These are phyloP conservation scores for Zelostemma sp. DNA, from an alignment of 1,140 invertebrate species.

Conservation along the genomic window DNA sequence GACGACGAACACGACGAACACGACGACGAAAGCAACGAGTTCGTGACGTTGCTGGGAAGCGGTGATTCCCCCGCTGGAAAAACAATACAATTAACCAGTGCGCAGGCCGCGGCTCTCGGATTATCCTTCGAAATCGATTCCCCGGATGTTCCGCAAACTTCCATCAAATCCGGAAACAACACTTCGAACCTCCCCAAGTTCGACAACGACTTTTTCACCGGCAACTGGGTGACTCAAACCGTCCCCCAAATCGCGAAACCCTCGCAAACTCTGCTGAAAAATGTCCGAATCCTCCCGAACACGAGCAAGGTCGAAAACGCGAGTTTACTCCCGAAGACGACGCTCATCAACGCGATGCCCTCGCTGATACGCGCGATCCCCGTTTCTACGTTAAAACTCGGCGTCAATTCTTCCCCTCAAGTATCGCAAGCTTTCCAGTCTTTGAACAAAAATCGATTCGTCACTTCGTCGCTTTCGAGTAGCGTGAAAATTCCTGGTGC, in stretches of 20 bases:
- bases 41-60: conserved; percentile 52
- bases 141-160: conserved; percentile 9
- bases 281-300: conserved; percentile 54
- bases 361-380: conserved; percentile 54
- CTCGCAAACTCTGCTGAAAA: conserved; percentile 55
- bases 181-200: not conserved
- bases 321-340: conserved; percentile 54
- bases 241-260: conserved; percentile 53
- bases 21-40: conserved; percentile 54
- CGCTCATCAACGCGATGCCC: conserved; percentile 53
- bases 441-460: too few relatives aligned
- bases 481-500: too few relatives aligned
- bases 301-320: conserved; percentile 40
- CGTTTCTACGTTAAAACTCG: conserved; percentile 53
- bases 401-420: conserved; percentile 46
- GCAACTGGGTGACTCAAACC: conserved; percentile 18
- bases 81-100: conserved; percentile 45
- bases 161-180: too few relatives aligned
- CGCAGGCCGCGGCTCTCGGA: conserved; percentile 53
- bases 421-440: conserved; percentile 18
- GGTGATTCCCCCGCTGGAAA: conserved; percentile 41
- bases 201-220: conserved; percentile 1
- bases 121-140: conserved; percentile 55
- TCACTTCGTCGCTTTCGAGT: too few relatives aligned
- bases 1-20: conserved; percentile 48